Evolutionary conservation across 2,888 invertebrate species (phyloP).

Genomic region (Apamea monoglypha): DNA sequence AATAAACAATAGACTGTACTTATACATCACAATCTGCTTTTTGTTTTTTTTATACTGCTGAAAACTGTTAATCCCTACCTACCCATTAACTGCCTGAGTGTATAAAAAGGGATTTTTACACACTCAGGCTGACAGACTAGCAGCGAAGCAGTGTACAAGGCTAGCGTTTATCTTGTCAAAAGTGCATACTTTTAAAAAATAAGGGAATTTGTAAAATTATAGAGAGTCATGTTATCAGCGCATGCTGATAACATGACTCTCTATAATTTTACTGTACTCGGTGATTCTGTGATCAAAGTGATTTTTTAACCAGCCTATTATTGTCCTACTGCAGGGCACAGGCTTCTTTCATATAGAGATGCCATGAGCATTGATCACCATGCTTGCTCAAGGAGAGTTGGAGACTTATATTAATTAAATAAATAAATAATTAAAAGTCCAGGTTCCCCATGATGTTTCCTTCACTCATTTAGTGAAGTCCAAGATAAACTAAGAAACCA

Average conservation of each 20-base stretch:
- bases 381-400: neutral
- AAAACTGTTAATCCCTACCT: neutral
- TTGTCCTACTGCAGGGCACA: neutral
- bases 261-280: neutral
- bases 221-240: neutral
- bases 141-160: neutral
- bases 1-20: slow-evolving; percentile 38
- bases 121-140: neutral
- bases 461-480: neutral
- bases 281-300: neutral
- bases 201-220: too few species aligned
- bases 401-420: neutral
- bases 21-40: slow-evolving; percentile 19
- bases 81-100: neutral
- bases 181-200: too few species aligned
- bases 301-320: neutral
- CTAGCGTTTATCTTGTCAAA: neutral
- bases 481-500: neutral
- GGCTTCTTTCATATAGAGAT: neutral
- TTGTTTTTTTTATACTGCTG: neutral
- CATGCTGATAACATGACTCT: neutral
- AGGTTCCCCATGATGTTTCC: neutral
- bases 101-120: neutral
- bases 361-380: neutral
- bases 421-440: neutral